Evolutionary conservation across 2,888 invertebrate species (phyloP).

Genomic region (Zhuqinia jingwanae): DNA sequence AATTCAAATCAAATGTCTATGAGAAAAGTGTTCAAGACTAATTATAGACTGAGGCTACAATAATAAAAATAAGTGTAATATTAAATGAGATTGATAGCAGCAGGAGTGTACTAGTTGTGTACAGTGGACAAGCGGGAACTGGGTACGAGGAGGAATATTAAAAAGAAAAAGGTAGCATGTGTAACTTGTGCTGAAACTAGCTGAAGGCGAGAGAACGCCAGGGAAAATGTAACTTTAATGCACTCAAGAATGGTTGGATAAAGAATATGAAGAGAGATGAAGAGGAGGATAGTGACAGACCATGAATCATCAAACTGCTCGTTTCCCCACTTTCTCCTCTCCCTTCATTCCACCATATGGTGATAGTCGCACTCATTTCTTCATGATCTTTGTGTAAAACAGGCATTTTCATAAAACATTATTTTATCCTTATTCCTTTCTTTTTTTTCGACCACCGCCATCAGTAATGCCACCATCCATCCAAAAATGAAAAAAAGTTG

Average conservation of each 20-base stretch:
- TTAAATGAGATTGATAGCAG: too few relatives aligned
- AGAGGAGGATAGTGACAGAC: constrained; percentile 65
- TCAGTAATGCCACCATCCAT: not conserved
- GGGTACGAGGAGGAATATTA: too few relatives aligned
- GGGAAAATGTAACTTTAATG: constrained; percentile 65
- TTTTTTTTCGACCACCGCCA: constrained; percentile 18
- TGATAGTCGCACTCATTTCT: constrained; percentile 48
- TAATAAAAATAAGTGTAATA: too few relatives aligned
- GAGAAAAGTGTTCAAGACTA: too few relatives aligned
- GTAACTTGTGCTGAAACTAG: too few relatives aligned
- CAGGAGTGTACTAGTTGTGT: too few relatives aligned
- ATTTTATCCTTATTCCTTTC: not conserved
- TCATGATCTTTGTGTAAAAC: constrained; percentile 60
- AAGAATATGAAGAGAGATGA: constrained; percentile 63
- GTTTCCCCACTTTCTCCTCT: not conserved
- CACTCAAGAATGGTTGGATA: constrained; percentile 52
- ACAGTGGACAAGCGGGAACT: too few relatives aligned
- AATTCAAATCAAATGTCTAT: too few relatives aligned
- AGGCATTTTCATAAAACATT: constrained; percentile 56
- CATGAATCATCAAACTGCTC: constrained; percentile 68
- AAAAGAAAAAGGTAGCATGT: too few relatives aligned
- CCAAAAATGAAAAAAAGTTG: constrained; percentile 13
- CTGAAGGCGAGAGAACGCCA: not conserved
- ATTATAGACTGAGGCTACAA: too few relatives aligned
- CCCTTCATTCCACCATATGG: constrained; percentile 52